A percentile compares a stretch with the other conserved stretches of the same genome.
Conservation (phyloP, 2,888 invertebrate genomes). For the Petrolisthes manimaculis region DNA sequence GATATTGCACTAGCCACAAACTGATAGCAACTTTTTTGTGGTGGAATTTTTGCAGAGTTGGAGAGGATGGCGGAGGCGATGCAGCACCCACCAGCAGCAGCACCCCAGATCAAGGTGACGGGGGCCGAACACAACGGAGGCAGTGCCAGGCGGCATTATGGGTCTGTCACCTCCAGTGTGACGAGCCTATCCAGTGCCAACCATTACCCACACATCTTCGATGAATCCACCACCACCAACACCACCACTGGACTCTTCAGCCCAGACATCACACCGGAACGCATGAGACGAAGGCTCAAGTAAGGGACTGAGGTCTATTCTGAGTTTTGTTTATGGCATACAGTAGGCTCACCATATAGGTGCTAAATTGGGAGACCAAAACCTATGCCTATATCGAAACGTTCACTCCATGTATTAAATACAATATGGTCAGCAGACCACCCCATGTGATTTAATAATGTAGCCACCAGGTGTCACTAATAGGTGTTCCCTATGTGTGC, state of each 20-base stretch:
- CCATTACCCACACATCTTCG: constrained; percentile 4
- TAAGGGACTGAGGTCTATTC: constrained; percentile 24
- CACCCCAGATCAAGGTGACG: constrained; percentile 40
- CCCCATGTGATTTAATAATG: too few relatives aligned
- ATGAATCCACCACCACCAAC: constrained; percentile 31
- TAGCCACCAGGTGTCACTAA: too few relatives aligned
- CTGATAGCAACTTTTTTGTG: too few relatives aligned
- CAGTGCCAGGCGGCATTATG: background rate
- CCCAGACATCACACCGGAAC: constrained; percentile 33
- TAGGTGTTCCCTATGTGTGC: too few relatives aligned
- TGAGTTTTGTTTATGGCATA: background rate
- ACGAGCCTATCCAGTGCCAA: background rate
- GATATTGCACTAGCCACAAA: too few relatives aligned
- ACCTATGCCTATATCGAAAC: too few relatives aligned
- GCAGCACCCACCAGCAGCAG: background rate
- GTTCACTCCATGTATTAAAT: too few relatives aligned
- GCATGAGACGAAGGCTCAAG: constrained; percentile 57
- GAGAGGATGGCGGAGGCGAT: constrained; percentile 44
- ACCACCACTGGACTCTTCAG: constrained; percentile 20
- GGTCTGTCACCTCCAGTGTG: constrained; percentile 17
- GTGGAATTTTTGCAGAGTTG: constrained; percentile 25
- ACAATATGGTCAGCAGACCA: too few relatives aligned
- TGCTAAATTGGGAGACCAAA: too few relatives aligned
- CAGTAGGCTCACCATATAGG: too few relatives aligned
- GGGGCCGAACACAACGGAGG: background rate